These are phyloP conservation scores for Synanthedon tipuliformis DNA, from an alignment of 2,888 invertebrate species.

Conservation along the genomic window DNA sequence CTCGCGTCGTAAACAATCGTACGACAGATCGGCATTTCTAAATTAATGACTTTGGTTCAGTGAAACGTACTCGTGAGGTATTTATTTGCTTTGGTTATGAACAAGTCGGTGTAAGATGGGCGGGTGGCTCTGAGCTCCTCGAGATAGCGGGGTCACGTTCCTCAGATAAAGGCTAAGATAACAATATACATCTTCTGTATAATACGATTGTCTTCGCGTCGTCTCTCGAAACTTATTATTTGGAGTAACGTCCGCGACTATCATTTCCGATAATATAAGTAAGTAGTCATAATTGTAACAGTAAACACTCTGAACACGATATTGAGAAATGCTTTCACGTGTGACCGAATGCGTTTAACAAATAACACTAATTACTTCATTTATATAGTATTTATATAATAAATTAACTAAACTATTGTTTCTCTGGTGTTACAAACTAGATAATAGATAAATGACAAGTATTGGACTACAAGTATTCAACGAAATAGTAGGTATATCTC, in stretches of 20 bases:
- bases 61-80: slow-evolving; percentile 24
- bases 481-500: too few relatives aligned
- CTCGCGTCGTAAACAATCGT: slow-evolving; percentile 50
- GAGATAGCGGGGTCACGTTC: slow-evolving; percentile 64
- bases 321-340: too few relatives aligned
- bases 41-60: slow-evolving; percentile 48
- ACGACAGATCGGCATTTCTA: slow-evolving; percentile 52
- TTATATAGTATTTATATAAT: too few relatives aligned
- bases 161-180: slow-evolving; percentile 56
- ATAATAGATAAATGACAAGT: too few relatives aligned
- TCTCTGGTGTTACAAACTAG: too few relatives aligned
- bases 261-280: too few relatives aligned
- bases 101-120: slow-evolving; percentile 41
- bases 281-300: too few relatives aligned
- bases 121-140: slow-evolving; percentile 36
- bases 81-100: slow-evolving; percentile 37
- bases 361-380: too few relatives aligned
- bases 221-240: slow-evolving; percentile 9
- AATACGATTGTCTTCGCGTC: slow-evolving; percentile 45
- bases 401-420: too few relatives aligned
- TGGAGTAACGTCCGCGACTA: not conserved
- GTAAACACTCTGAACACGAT: too few relatives aligned
- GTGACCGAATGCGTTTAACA: too few relatives aligned
- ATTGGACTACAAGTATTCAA: too few relatives aligned
- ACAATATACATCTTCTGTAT: slow-evolving; percentile 41